Evolutionary conservation across 2,113 vertebrate genomes (phyloP).

Genomic region (Centropus unirufus): DNA sequence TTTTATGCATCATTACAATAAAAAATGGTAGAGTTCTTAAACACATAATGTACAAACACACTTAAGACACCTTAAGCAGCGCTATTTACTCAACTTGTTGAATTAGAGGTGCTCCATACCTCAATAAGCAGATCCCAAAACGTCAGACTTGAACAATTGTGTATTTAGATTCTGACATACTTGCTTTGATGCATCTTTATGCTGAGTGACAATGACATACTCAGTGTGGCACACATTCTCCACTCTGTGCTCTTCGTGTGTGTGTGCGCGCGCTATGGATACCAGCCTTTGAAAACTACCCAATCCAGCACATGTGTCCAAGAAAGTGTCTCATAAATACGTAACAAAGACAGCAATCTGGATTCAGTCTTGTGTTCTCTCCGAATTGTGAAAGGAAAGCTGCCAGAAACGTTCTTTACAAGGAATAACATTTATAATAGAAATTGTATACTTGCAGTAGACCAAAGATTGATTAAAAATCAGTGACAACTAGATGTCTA

Average conservation of each 20-base stretch:
- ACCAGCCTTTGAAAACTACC: background rate
- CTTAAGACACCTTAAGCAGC: accelerated
- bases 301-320: background rate
- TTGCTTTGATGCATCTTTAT: background rate
- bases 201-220: background rate
- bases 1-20: background rate
- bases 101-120: background rate
- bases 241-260: background rate
- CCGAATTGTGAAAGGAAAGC: background rate
- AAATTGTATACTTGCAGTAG: background rate
- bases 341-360: background rate
- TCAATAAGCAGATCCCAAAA: background rate
- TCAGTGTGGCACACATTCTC: background rate
- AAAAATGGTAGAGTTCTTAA: background rate
- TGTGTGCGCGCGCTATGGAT: background rate
- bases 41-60: background rate
- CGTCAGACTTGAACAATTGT: background rate
- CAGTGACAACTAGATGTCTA: background rate
- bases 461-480: background rate
- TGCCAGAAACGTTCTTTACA: background rate
- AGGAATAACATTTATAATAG: background rate
- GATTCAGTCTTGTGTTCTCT: background rate
- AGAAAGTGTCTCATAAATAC: background rate
- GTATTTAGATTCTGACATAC: background rate
- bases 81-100: background rate